phyloP scores from a whole-genome alignment of 2,797 vertebrate genomes.

The Coilia nasus region DNA sequence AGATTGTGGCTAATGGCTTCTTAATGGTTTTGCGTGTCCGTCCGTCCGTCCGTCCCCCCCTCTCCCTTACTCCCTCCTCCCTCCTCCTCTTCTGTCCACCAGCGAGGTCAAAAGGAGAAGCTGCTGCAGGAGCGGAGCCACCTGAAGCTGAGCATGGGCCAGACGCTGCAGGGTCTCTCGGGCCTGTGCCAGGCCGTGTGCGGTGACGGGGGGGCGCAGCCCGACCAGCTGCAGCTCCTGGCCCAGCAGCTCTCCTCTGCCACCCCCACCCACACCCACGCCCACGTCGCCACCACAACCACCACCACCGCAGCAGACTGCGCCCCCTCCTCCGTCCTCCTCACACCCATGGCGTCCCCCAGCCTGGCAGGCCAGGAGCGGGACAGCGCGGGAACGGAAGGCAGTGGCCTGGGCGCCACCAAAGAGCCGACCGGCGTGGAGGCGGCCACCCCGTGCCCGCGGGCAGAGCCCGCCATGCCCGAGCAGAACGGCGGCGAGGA shows the following conservation, averaged over 20 bases:
- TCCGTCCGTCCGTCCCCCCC: not conserved
- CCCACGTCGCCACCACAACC: not conserved
- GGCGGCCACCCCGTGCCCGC: not conserved
- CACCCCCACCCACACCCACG: conserved; percentile 52
- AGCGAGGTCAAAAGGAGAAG: conserved; percentile 88
- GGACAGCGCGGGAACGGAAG: conserved; percentile 43
- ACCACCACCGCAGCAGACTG: not conserved
- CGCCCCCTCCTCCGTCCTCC: conserved; percentile 73
- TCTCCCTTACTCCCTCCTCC: not conserved
- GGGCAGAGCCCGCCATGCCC: conserved; percentile 4
- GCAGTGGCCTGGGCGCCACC: not conserved
- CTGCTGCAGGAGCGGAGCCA: conserved; percentile 86
- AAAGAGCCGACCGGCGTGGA: conserved; percentile 2
- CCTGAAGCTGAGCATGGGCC: conserved; percentile 86
- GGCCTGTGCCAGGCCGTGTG: conserved; percentile 86
- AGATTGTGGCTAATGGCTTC: conserved; percentile 19
- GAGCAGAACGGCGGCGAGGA: not conserved
- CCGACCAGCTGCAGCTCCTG: conserved; percentile 85
- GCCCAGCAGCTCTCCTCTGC: conserved; percentile 84
- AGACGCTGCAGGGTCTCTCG: conserved; percentile 86
- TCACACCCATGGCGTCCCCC: conserved; percentile 70
- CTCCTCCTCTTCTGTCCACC: conserved; percentile 39
- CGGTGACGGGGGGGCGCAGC: conserved; percentile 80
- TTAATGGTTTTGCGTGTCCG: conserved; percentile 2
- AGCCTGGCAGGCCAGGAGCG: conserved; percentile 52